Conservation (phyloP, 2,113 vertebrate genomes). For the Cryptotis parvus region DNA sequence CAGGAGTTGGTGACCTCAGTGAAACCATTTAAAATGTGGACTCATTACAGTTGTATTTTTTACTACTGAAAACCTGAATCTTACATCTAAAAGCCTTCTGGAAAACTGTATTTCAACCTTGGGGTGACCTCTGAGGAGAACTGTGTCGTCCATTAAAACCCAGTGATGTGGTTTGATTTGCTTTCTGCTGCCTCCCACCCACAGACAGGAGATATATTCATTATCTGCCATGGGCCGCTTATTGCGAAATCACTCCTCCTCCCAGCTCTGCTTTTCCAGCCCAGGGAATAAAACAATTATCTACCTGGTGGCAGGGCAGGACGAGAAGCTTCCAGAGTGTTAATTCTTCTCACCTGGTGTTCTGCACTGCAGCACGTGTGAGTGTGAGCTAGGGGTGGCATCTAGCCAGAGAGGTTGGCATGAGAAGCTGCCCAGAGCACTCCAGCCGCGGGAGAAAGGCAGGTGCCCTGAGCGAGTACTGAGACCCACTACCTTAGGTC, state of each 20-base stretch:
- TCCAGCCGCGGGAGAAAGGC: neutral
- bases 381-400: neutral
- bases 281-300: slow-evolving; percentile 33
- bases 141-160: neutral
- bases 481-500: neutral
- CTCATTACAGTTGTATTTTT: neutral
- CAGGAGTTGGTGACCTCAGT: neutral
- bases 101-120: slow-evolving; percentile 33
- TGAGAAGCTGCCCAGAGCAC: neutral
- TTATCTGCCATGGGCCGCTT: slow-evolving; percentile 37
- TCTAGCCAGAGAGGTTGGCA: too few species aligned
- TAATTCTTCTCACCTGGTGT: neutral
- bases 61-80: neutral
- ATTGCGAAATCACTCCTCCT: slow-evolving; percentile 57
- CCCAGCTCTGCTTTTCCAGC: slow-evolving; percentile 33
- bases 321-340: neutral
- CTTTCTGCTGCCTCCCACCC: slow-evolving; percentile 35
- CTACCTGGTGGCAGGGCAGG: neutral
- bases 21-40: neutral
- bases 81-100: slow-evolving; percentile 15
- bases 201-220: slow-evolving; percentile 48
- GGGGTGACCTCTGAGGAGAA: slow-evolving; percentile 28
- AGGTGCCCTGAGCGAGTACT: neutral
- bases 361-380: neutral
- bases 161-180: neutral